Evolutionary conservation across 2,113 vertebrate genomes (phyloP).

Genomic region (Odobenus rosmarus): DNA sequence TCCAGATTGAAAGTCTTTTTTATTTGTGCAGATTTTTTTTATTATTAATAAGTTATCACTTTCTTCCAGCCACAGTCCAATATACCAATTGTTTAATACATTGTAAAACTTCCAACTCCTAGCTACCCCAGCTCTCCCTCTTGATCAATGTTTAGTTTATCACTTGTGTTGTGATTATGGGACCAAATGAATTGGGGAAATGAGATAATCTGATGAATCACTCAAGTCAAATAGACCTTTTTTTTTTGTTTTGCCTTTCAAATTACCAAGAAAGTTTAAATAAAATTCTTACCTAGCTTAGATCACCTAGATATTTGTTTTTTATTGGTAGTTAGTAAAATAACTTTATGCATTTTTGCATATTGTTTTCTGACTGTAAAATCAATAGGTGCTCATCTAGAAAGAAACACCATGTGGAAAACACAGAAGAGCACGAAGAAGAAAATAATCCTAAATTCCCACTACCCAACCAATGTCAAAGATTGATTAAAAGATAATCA

Average conservation of each 20-base stretch:
- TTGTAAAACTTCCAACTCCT: background rate
- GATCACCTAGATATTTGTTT: background rate
- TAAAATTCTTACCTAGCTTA: background rate
- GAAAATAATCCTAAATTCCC: background rate
- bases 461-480: background rate
- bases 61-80: background rate
- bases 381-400: background rate
- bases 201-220: background rate
- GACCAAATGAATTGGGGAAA: background rate
- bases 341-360: background rate
- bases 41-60: background rate
- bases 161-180: background rate
- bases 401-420: background rate
- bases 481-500: background rate
- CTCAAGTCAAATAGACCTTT: background rate
- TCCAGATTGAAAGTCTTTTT: constrained; percentile 24
- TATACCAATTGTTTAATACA: background rate
- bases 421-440: background rate
- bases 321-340: background rate
- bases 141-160: background rate
- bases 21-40: background rate
- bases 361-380: background rate
- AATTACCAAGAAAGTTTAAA: background rate
- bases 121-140: background rate
- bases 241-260: background rate